These are phyloP conservation scores for Nesoenas mayeri DNA, from an alignment of 2,113 vertebrate species.

Conservation along the genomic window DNA sequence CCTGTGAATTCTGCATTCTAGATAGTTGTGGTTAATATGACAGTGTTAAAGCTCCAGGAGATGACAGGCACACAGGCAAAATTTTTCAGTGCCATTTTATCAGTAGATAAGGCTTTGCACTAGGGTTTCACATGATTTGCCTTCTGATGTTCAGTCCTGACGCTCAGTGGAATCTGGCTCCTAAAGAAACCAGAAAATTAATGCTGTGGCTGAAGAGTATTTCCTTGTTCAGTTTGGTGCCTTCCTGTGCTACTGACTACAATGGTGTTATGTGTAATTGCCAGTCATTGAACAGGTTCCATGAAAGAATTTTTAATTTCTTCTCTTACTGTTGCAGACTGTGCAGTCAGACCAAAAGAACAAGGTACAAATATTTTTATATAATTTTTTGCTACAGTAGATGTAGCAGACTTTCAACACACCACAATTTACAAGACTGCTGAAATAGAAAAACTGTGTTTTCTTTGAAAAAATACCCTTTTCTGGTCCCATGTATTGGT, in stretches of 20 bases:
- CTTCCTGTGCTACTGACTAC: background rate
- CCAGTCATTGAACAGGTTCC: background rate
- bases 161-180: background rate
- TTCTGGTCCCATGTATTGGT: background rate
- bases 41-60: background rate
- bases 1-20: background rate
- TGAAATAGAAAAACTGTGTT: background rate
- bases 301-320: background rate
- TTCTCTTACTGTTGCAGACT: background rate
- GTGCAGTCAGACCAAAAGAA: background rate
- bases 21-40: rapidly evolving
- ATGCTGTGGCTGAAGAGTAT: background rate
- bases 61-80: background rate
- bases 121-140: background rate
- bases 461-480: background rate
- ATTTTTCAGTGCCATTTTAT: background rate
- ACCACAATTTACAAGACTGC: background rate
- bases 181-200: background rate
- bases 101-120: rapidly evolving
- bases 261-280: background rate
- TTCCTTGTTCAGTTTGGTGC: background rate
- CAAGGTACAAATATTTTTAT: background rate
- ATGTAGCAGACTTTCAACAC: background rate
- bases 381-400: background rate
- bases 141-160: background rate